A percentile compares a stretch with the other conserved stretches of the same genome.
These are phyloP conservation scores for Paratrypauchen microcephalus DNA, from an alignment of 2,797 vertebrate genomes.

Conservation along the genomic window DNA sequence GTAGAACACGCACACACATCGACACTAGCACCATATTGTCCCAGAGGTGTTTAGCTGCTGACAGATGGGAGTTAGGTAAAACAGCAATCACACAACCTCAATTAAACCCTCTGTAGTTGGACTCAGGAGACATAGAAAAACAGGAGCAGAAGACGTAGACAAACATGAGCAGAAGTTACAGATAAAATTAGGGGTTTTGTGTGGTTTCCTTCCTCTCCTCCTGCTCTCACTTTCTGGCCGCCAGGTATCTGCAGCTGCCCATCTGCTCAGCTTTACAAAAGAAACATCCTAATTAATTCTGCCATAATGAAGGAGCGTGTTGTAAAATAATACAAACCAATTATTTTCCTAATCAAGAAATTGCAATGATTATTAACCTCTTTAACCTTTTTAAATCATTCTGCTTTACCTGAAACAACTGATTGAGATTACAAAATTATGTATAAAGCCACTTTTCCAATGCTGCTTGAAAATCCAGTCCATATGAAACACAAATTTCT, in stretches of 20 bases:
- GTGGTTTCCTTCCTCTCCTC: constrained; percentile 12
- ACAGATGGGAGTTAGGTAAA: constrained; percentile 35
- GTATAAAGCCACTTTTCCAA: neutral
- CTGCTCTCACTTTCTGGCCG: constrained; percentile 15
- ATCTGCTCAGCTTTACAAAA: constrained; percentile 34
- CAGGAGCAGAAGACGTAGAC: constrained; percentile 19
- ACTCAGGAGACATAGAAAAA: constrained; percentile 43
- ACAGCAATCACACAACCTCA: constrained; percentile 25
- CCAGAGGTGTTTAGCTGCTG: constrained; percentile 16
- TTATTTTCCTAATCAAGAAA: constrained; percentile 2
- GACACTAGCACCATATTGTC: neutral
- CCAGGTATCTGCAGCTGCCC: constrained; percentile 30
- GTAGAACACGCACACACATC: neutral
- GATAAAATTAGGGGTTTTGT: constrained; percentile 21
- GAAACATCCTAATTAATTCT: constrained; percentile 14
- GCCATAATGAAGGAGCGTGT: constrained; percentile 15
- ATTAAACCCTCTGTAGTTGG: constrained; percentile 47
- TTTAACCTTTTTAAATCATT: neutral
- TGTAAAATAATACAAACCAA: constrained; percentile 4
- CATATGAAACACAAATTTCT: neutral
- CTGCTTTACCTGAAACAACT: neutral
- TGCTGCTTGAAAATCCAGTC: neutral
- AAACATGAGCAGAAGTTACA: constrained; percentile 17
- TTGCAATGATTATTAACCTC: neutral
- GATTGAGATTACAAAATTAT: neutral